phyloP scores from a whole-genome alignment of 2,113 vertebrate species.

The Phodopus roborovskii region DNA sequence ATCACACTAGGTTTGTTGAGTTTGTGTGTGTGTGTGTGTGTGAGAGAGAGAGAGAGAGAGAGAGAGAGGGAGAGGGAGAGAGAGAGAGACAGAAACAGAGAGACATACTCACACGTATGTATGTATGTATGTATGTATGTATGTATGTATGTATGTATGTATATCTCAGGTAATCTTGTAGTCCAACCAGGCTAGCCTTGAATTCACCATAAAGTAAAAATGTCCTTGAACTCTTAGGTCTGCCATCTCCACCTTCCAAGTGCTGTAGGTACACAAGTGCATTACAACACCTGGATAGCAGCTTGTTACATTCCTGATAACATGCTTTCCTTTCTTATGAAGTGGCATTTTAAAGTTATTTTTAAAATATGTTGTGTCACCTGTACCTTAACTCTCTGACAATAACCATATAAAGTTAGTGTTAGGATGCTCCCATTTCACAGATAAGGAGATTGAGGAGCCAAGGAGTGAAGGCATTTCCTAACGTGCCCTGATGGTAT shows the following conservation, averaged over 20 bases:
- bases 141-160: no score
- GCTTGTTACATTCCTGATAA: neutral
- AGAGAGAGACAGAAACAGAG: neutral
- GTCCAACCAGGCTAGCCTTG: neutral
- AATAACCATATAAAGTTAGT: neutral
- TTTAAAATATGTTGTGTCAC: neutral
- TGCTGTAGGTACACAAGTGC: no score
- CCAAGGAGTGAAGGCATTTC: neutral
- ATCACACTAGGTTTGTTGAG: neutral
- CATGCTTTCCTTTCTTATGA: neutral
- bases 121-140: no score
- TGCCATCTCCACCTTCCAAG: neutral
- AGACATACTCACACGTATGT: no score
- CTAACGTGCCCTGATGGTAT: neutral
- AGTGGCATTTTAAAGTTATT: neutral
- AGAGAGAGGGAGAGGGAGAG: neutral
- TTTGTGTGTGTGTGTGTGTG: neutral
- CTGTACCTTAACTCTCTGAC: neutral
- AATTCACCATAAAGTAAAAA: neutral
- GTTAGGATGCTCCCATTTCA: neutral
- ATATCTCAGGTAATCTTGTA: neutral
- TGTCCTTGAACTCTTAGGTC: no score
- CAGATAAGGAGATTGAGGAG: neutral
- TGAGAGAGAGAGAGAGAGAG: no score
- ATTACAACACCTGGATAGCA: neutral